Conservation (phyloP, 2,797 vertebrate genomes). For the Eutrigla gurnardus region DNA sequence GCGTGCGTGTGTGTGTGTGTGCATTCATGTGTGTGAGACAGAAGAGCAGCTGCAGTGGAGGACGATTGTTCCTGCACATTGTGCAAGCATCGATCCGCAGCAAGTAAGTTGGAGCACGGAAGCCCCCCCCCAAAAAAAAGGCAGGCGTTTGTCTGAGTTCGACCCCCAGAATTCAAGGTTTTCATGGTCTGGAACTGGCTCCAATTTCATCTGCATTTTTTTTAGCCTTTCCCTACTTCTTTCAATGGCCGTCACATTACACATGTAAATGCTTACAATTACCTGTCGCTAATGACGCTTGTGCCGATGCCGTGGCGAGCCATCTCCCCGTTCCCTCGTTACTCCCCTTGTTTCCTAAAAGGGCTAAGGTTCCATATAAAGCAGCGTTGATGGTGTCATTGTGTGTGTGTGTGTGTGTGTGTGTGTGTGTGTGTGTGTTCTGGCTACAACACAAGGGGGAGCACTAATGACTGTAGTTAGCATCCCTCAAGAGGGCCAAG, state of each 20-base stretch:
- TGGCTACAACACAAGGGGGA: constrained; percentile 43
- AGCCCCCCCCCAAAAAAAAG: constrained; percentile 15
- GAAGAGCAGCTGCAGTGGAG: constrained; percentile 30
- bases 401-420: constrained; percentile 24
- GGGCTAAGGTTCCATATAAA: constrained; percentile 30
- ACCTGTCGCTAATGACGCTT: constrained; percentile 73
- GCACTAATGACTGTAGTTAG: constrained; percentile 68
- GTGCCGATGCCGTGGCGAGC: constrained; percentile 32
- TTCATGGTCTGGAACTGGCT: background rate
- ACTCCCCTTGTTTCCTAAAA: constrained; percentile 34
- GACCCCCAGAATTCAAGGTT: background rate
- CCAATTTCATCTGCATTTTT: background rate
- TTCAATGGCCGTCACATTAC: constrained; percentile 29
- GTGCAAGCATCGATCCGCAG: constrained; percentile 69
- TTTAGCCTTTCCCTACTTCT: constrained; percentile 36
- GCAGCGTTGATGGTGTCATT: constrained; percentile 5
- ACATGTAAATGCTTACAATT: constrained; percentile 74
- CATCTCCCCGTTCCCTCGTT: constrained; percentile 48
- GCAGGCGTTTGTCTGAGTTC: constrained; percentile 40
- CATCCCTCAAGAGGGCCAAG: constrained; percentile 52
- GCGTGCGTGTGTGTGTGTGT: background rate
- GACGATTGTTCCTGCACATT: constrained; percentile 52
- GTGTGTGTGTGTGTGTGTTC: constrained; percentile 28
- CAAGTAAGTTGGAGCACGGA: constrained; percentile 29
- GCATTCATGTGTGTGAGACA: constrained; percentile 28